Evolutionary conservation across 2,797 vertebrate species (phyloP).

Genomic region (Mallotus villosus): DNA sequence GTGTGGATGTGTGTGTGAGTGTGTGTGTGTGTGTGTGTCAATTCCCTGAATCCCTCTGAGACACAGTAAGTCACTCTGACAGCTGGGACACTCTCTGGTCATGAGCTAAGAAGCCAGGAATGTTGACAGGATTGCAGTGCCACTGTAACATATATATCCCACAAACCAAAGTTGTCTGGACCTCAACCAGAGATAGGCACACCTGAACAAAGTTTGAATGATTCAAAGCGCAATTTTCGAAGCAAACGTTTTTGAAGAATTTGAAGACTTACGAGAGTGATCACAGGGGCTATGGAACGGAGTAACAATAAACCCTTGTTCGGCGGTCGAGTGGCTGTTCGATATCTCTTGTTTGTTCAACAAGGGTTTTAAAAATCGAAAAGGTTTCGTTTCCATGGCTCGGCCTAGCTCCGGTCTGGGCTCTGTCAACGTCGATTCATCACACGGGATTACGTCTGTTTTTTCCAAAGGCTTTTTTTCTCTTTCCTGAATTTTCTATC

Average conservation of each 20-base stretch:
- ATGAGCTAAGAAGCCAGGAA: not conserved
- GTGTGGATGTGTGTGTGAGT: constrained; percentile 10
- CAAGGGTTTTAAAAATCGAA: not conserved
- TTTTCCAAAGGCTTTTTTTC: not conserved
- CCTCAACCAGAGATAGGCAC: too few species aligned
- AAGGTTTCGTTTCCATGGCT: not conserved
- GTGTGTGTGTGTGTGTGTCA: constrained; percentile 7
- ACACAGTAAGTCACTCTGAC: constrained; percentile 53
- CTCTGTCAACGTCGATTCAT: constrained; percentile 16
- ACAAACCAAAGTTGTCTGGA: too few species aligned
- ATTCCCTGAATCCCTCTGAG: constrained; percentile 13
- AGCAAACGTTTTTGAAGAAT: not conserved
- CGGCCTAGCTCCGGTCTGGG: constrained; percentile 18
- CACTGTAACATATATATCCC: not conserved
- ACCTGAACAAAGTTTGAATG: not conserved
- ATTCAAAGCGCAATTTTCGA: not conserved
- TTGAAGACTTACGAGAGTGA: not conserved
- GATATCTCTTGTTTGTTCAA: not conserved
- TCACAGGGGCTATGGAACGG: not conserved
- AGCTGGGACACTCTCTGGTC: constrained; percentile 42
- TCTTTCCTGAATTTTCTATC: constrained; percentile 14
- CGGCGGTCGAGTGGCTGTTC: not conserved
- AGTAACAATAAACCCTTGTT: not conserved
- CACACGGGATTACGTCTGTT: not conserved
- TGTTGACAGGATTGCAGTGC: not conserved